Evolutionary conservation across 1,140 invertebrate species (phyloP).

Genomic region (Hyles euphorbiae): DNA sequence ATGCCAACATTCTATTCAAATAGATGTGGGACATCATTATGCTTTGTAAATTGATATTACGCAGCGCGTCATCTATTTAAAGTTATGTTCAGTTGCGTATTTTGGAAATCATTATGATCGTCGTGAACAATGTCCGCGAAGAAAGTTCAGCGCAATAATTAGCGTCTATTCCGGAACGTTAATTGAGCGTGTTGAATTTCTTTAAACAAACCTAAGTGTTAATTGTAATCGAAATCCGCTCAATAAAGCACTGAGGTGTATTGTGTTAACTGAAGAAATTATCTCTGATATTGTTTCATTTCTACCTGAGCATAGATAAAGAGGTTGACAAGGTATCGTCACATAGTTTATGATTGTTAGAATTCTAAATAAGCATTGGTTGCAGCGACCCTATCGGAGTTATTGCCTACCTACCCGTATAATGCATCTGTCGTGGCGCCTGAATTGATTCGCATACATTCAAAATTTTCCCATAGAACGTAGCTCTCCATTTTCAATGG

Average conservation of each 20-base stretch:
- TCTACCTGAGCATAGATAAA: too few species aligned
- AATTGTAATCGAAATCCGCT: too few species aligned
- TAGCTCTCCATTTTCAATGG: slow-evolving; percentile 60
- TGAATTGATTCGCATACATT: slow-evolving; percentile 69
- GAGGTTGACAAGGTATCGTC: too few species aligned
- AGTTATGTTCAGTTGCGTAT: too few species aligned
- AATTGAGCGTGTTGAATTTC: slow-evolving; percentile 36
- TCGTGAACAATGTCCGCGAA: too few species aligned
- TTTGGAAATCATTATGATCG: too few species aligned
- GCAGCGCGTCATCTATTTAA: too few species aligned
- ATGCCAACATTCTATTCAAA: slow-evolving; percentile 51
- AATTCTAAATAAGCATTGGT: too few species aligned
- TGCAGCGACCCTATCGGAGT: too few species aligned
- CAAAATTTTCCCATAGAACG: slow-evolving; percentile 55
- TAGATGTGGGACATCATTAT: not conserved
- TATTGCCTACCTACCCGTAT: slow-evolving; percentile 14
- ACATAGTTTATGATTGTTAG: too few species aligned
- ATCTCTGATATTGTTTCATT: too few species aligned
- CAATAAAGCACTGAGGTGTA: not conserved
- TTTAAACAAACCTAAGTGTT: slow-evolving; percentile 14
- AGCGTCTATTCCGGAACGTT: slow-evolving; percentile 19
- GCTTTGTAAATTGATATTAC: not conserved
- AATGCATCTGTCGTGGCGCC: slow-evolving; percentile 52
- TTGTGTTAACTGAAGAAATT: slow-evolving; percentile 7
- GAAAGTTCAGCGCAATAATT: slow-evolving; percentile 18